phyloP scores from a whole-genome alignment of 2,797 vertebrate genomes.

The Delichon dasypus region DNA sequence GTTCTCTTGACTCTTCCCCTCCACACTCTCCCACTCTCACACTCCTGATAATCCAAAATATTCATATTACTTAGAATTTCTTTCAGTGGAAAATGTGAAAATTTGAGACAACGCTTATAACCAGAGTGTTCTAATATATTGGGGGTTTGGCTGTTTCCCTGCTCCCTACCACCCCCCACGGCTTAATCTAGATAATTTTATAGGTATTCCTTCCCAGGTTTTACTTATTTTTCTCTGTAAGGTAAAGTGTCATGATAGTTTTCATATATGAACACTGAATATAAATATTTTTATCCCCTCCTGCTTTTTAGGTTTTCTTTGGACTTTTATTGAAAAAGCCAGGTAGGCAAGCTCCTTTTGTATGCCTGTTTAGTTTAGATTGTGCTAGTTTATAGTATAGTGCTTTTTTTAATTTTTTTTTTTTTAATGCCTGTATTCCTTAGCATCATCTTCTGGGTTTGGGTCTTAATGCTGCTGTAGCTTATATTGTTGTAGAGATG shows the following conservation, averaged over 20 bases:
- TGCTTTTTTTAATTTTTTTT: background rate
- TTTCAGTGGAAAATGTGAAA: background rate
- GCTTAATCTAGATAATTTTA: background rate
- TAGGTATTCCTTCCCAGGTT: background rate
- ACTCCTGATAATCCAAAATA: background rate
- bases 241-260: background rate
- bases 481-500: background rate
- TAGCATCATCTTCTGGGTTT: background rate
- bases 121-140: background rate
- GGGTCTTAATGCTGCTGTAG: conserved; percentile 17
- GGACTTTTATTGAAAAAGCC: conserved; percentile 46
- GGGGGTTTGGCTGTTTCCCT: background rate
- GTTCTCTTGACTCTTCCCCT: background rate
- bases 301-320: conserved; percentile 61
- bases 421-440: background rate
- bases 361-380: conserved; percentile 42
- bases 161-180: background rate
- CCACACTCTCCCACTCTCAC: background rate
- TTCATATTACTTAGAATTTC: background rate
- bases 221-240: background rate
- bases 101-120: background rate
- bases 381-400: conserved; percentile 22
- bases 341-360: conserved; percentile 53
- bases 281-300: conserved; percentile 44
- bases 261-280: conserved; percentile 2